Conservation (phyloP, 1,140 invertebrate genomes). For the Centruroides vittatus region DNA sequence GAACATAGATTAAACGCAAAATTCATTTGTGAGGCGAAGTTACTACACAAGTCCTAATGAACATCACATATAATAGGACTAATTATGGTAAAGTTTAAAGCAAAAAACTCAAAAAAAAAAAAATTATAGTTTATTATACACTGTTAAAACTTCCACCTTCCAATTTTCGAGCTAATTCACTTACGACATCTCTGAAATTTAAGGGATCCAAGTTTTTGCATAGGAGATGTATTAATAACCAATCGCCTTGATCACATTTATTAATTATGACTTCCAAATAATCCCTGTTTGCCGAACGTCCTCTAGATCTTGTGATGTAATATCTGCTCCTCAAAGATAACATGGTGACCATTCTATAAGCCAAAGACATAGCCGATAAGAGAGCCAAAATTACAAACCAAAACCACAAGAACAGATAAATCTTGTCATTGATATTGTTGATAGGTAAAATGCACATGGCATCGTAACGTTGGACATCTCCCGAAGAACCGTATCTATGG, state of each 20-base stretch:
- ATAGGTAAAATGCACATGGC: constrained; percentile 49
- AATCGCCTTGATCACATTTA: constrained; percentile 55
- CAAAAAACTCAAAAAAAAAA: too few species aligned
- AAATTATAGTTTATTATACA: neutral
- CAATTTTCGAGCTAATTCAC: constrained; percentile 13
- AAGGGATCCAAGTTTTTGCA: constrained; percentile 62
- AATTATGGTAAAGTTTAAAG: too few species aligned
- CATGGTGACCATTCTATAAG: constrained; percentile 60
- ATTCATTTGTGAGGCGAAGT: too few species aligned
- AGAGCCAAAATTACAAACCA: constrained; percentile 29
- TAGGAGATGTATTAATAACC: constrained; percentile 61
- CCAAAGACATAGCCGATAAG: constrained; percentile 51
- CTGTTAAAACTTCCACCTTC: constrained; percentile 11
- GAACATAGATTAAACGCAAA: too few species aligned
- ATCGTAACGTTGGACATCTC: constrained; percentile 42
- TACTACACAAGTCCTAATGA: too few species aligned
- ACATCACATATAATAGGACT: too few species aligned
- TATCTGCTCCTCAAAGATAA: constrained; percentile 33
- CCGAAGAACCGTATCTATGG: constrained; percentile 68
- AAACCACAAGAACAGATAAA: constrained; percentile 59
- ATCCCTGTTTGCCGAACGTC: constrained; percentile 16
- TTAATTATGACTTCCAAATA: constrained; percentile 13
- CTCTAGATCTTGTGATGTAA: constrained; percentile 16
- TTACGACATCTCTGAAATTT: constrained; percentile 19
- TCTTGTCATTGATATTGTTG: constrained; percentile 65